phyloP scores from a whole-genome alignment of 2,113 vertebrate species.

The Rhabdornis inornatus region DNA sequence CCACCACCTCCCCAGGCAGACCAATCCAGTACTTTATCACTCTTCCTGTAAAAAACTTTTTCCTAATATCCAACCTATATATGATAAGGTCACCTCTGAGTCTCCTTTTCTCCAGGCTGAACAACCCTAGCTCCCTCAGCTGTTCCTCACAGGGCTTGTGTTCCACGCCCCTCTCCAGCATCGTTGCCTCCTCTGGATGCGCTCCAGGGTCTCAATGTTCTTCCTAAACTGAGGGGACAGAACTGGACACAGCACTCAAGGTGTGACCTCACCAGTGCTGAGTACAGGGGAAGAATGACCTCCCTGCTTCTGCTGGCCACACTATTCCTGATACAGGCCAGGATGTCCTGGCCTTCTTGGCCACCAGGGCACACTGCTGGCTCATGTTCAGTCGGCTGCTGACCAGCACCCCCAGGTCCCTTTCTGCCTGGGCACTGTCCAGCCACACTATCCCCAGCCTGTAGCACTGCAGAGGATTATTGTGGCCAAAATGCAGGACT shows the following conservation, averaged over 20 bases:
- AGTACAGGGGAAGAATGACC: background rate
- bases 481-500: background rate
- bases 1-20: fast-evolving
- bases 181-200: background rate
- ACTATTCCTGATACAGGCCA: background rate
- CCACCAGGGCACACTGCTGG: background rate
- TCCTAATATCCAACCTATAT: background rate
- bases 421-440: background rate
- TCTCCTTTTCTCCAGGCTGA: background rate
- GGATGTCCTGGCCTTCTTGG: background rate
- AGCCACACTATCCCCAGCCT: background rate
- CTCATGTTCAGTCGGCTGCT: background rate
- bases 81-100: background rate
- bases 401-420: background rate
- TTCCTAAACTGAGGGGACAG: no score
- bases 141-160: background rate
- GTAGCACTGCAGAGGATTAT: background rate
- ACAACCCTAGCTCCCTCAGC: background rate
- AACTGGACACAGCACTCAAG: no score
- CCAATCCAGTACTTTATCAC: background rate
- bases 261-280: background rate
- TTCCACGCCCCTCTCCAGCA: background rate
- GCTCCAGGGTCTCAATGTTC: no score
- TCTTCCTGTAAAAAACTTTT: background rate
- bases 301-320: background rate